Evolutionary conservation across 92 coral and sea anemone genomes (phyloP).

Genomic region (Palythoa heliodiscus): DNA sequence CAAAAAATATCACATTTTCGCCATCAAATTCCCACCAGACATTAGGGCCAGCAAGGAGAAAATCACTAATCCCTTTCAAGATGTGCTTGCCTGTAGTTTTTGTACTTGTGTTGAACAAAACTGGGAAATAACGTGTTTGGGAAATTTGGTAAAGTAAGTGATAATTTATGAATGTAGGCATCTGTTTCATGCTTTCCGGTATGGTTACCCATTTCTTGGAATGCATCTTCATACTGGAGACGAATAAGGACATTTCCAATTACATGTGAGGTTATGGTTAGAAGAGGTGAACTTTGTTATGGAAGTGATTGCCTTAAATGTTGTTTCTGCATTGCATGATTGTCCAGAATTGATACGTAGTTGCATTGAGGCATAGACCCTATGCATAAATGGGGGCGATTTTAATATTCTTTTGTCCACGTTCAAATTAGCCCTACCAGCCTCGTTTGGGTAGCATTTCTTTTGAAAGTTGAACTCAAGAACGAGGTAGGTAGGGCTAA

Average conservation of each 20-base stretch:
- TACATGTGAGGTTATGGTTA: conserved; percentile 48
- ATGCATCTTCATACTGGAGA: conserved; percentile 39
- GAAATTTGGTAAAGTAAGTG: conserved; percentile 33
- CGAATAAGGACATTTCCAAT: conserved; percentile 49
- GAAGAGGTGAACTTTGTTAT: conserved; percentile 56
- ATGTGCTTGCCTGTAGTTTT: conserved; percentile 53
- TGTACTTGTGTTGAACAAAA: neutral
- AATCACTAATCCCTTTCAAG: conserved; percentile 49
- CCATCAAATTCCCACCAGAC: conserved; percentile 59
- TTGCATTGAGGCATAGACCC: conserved; percentile 34
- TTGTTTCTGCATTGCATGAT: conserved; percentile 38
- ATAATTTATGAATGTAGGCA: neutral
- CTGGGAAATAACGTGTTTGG: conserved; percentile 43
- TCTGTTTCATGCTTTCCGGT: conserved; percentile 20
- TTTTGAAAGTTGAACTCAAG: no score
- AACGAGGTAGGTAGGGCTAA: no score
- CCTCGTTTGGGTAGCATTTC: no score
- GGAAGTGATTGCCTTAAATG: conserved; percentile 52
- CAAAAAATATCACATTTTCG: conserved; percentile 49
- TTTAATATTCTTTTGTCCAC: no score
- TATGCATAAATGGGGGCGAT: no score
- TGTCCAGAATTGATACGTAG: conserved; percentile 41
- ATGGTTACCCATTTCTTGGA: neutral
- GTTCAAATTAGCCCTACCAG: no score
- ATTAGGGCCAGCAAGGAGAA: conserved; percentile 31